Evolutionary conservation across 2,888 invertebrate genomes (phyloP), one percentile per base, ranked within the genome.

Genomic region (Andrena marginata): DNA sequence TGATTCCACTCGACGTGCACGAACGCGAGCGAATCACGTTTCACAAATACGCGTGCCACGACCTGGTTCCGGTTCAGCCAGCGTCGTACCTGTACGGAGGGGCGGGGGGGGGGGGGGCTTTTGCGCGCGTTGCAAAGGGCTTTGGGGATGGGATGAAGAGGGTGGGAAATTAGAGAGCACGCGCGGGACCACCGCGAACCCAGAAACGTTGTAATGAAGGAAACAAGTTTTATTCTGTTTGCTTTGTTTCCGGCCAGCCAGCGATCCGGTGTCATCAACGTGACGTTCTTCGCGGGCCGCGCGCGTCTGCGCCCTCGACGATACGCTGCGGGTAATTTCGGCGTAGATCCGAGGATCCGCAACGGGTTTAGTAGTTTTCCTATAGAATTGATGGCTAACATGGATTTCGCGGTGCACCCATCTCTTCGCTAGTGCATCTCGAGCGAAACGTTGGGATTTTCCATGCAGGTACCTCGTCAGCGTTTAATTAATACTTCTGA

Each of bases 1-100:
- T 68, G 67, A 71, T 73, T 75, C 68, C 76, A 56, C 49, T 77
- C 71, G 79, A 79, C 72, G 49, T 69, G 64, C 68, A 69, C 70
- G 76, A 78, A 79, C 74, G 71, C 59, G 74, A 71, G 29, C 60
- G 77, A 80, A 86, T 85, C 85, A 78, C 80, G 80, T 84, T 86
- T 86, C 82, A 73, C 82, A 74, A 80, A 78, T 84, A 70, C 79
- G 48, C 81, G 76, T 33, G 56, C 60, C 74, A 62, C 73, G 71
- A 74, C 31, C 73, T 56, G 79, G 54, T 85, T 77, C 56, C 76
- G 64, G 59, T 85, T 77, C 76, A 75, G 10, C 70, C 76, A 20
- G 62, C 73, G 68, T 51, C 54, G 51, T 56, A 69, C 54, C 59
- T 35, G 65, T 64, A 16, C 49, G 49, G 59, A 20, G 42, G 76